These are phyloP conservation scores for Plagiodera versicolora DNA, from an alignment of 2,888 invertebrate genomes.

Conservation along the genomic window DNA sequence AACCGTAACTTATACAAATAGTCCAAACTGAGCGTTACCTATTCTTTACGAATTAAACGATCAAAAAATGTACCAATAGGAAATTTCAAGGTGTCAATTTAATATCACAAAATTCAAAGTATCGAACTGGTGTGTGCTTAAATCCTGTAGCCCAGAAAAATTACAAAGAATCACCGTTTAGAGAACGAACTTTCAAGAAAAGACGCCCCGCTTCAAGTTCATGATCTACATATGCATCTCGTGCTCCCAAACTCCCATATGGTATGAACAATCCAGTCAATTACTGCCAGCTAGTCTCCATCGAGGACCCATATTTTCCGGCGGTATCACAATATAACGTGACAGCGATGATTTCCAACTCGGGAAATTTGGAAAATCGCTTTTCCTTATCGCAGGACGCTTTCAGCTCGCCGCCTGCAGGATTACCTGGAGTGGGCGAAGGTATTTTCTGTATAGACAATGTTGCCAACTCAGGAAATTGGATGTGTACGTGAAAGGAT, in stretches of 20 bases:
- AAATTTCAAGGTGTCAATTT: too few species aligned
- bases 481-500: neutral
- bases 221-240: too few species aligned
- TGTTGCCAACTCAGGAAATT: neutral
- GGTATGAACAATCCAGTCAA: neutral
- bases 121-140: too few species aligned
- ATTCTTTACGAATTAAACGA: too few species aligned
- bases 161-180: too few species aligned
- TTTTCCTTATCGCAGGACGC: constrained; percentile 23
- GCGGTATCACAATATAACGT: neutral
- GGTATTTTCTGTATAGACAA: neutral
- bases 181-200: too few species aligned
- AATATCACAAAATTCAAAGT: too few species aligned
- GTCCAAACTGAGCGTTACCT: too few species aligned
- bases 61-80: too few species aligned
- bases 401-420: neutral
- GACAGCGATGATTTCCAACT: constrained; percentile 11
- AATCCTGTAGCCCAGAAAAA: too few species aligned
- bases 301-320: neutral
- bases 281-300: neutral
- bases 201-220: too few species aligned
- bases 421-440: neutral
- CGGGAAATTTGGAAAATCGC: constrained; percentile 23
- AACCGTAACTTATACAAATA: too few species aligned
- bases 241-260: neutral